Conservation (phyloP, 2,888 invertebrate genomes). For the Amphimallon solstitiale region DNA sequence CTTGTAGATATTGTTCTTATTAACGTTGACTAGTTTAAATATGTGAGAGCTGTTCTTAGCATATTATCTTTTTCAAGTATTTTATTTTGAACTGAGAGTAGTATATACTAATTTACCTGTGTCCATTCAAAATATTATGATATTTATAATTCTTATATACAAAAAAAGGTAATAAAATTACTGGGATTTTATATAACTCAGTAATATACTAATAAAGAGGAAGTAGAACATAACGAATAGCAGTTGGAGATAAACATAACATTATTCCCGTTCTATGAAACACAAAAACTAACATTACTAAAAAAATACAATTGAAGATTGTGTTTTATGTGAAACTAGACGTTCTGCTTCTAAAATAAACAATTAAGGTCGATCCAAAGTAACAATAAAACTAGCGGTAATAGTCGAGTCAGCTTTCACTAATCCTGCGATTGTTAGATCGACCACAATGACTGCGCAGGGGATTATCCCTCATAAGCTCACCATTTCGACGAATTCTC, state of each 20-base stretch:
- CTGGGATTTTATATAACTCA: too few relatives aligned
- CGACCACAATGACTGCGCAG: conserved; percentile 44
- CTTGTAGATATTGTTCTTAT: too few relatives aligned
- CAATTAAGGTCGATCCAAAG: conserved; percentile 43
- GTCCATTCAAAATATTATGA: too few relatives aligned
- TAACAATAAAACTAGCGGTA: conserved; percentile 44
- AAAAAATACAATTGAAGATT: background rate
- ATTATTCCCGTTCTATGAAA: conserved; percentile 2
- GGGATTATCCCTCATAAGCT: conserved; percentile 48
- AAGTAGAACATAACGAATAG: background rate
- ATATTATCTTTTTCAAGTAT: too few relatives aligned
- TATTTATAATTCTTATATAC: too few relatives aligned
- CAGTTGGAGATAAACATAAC: background rate
- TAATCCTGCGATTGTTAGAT: conserved; percentile 48
- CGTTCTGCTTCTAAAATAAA: conserved; percentile 37
- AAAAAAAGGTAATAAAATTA: too few relatives aligned
- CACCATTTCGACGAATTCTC: conserved; percentile 42
- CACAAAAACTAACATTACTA: background rate
- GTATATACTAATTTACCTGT: too few relatives aligned
- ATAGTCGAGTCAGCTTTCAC: conserved; percentile 47
- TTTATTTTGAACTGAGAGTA: too few relatives aligned
- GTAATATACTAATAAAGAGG: too few relatives aligned
- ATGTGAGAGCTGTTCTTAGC: too few relatives aligned
- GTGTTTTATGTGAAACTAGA: conserved; percentile 4
- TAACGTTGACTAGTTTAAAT: too few relatives aligned